Evolutionary conservation across 2,888 invertebrate species (phyloP), one percentile per base, ranked within the genome.

Genomic region (Drosophila anomelani): DNA sequence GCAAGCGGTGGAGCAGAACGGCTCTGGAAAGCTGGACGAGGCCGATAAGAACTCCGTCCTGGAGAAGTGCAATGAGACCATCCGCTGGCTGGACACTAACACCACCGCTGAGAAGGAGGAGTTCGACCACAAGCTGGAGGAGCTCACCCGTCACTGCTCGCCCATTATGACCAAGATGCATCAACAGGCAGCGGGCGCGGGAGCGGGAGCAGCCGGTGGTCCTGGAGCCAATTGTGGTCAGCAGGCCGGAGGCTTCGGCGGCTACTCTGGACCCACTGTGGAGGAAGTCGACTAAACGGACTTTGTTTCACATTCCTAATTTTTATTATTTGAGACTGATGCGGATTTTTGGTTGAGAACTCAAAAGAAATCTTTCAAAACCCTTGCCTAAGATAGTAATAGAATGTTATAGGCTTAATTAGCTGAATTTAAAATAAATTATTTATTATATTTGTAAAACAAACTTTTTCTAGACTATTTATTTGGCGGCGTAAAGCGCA

Each of bases 61-160:
- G 56, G 93, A 94, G 69, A 95, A 94, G 88, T 95, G 95, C 81
- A 94, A 95, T 0, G 95, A 95, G 43, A 94, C 94, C n/a, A 92
- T 96, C 62, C 93, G 93, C 62, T 96, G 96, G 96, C 92, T 97
- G 76, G 98, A 98, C 81, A 92, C 92, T 39, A 97, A 97, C 90
- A 94, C 95, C 5, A 93, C 96, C 36, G 97, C 97, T 7, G 95
- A 96, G 56, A 95, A 95, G 85, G 94, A 95, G 12, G 97, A 97
- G 81, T 95, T 95, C 76, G 96, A 97, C 94, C 77, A 89, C 72
- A 90, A 89, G 67, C 63, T 90, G 78, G 78, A 90, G 62, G 86
- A 89, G 60, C 60, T 93, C 41, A 91, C 91, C 4, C 88, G 90
- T 51, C 63, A 90, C 39, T 93, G 93, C 80, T 92, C 91, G n/a